Base-by-base conservation (phyloP, 2,113 vertebrate species). In the Salvelinus sp. region DNA sequence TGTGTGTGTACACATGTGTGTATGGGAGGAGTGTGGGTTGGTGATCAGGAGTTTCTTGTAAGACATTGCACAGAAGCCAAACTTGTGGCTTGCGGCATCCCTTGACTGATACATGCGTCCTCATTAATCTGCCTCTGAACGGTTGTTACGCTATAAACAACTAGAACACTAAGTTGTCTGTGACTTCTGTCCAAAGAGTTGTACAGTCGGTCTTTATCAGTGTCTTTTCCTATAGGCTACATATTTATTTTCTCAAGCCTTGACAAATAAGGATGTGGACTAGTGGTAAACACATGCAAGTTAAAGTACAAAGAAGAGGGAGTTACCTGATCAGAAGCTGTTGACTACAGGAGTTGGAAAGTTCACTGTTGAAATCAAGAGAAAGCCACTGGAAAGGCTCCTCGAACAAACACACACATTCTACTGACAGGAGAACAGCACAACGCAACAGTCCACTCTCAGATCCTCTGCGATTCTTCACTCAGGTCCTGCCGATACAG, bases 321-420 rank as follows among this genome's bases (percentile, higher is more conserved):
- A 30, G 28, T 63, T 85, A 92, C 91, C 88, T 91, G 83, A 78
- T 84, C n/a, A 69, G 86, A 76, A 80, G 84, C 10, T 72, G 70
- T 69, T 4, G 75, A 66, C 13, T 28, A 1, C 20, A 7, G 23
- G 60, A 69, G 73, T 68, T 1, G 72, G 76, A 82, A 89, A 88
- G 85, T 91, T 91, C 88, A 88, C 73, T 74, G 85, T 79, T 78
- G 23, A 75, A 76, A 80, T 54, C 28, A 64, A 28, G 74, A 77
- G 54, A 77, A 84, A 77, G 76, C 76, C 13, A 58, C 79, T 70
- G 81, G 77, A 83, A 30, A 78, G 22, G 70, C 75, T 79, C 70
- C 44, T 50, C 80, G 78, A 64, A 78, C 67, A 63, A 73, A 71
- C 65, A 83, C 63, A 64, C 38, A 27, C 90, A 90, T 91, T 82